Evolutionary conservation across 2,113 vertebrate species (phyloP).

Genomic region (Phylloscopus trochilus): DNA sequence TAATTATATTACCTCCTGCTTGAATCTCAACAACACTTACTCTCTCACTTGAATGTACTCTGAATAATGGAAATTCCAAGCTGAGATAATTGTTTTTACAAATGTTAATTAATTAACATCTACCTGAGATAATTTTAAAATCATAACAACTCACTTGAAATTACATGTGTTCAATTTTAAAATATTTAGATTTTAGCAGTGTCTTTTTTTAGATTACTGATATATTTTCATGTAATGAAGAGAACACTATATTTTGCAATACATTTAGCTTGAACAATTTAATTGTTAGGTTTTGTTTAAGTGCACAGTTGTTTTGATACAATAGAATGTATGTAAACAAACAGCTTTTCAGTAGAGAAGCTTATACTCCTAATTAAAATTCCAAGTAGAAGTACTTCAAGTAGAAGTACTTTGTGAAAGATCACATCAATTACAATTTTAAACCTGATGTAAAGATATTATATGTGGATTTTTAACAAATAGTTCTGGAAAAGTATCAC

Average conservation of each 20-base stretch:
- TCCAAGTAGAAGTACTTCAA: neutral
- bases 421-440: neutral
- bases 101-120: neutral
- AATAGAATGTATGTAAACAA: neutral
- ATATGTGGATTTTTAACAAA: neutral
- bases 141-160: neutral
- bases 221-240: neutral
- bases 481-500: neutral
- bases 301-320: neutral
- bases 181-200: neutral
- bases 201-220: neutral
- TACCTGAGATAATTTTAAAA: neutral
- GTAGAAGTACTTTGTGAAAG: neutral
- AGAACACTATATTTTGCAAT: neutral
- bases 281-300: neutral
- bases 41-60: neutral
- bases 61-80: neutral
- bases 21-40: neutral
- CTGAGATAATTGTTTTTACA: neutral
- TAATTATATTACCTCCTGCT: neutral
- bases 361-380: neutral
- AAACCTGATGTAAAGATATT: neutral
- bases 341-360: neutral
- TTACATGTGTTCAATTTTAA: neutral
- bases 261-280: neutral